phyloP scores from a whole-genome alignment of 2,888 invertebrate genomes.

The Nomada ruficornis region DNA sequence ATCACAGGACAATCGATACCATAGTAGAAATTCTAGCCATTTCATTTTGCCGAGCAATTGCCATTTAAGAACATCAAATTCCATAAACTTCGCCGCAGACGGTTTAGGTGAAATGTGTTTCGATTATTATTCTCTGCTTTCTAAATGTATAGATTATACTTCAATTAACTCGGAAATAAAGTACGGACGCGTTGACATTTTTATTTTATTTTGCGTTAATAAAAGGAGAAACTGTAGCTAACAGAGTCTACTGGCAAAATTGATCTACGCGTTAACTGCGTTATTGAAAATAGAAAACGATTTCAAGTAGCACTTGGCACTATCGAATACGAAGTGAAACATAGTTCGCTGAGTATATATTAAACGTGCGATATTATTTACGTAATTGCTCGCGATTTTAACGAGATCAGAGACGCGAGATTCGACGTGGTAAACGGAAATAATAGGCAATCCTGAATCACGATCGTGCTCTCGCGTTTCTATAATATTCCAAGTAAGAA shows the following conservation, averaged over 20 bases:
- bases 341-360: slow-evolving; percentile 13
- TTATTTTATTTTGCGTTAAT: not conserved
- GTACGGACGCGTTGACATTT: too few relatives aligned
- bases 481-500: slow-evolving; percentile 36
- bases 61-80: not conserved
- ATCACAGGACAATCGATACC: slow-evolving; percentile 19
- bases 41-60: slow-evolving; percentile 2
- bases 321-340: not conserved
- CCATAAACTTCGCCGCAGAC: too few relatives aligned
- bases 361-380: slow-evolving; percentile 38
- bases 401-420: slow-evolving; percentile 57
- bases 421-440: slow-evolving; percentile 27
- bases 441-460: slow-evolving; percentile 39
- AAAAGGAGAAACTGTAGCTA: not conserved
- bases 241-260: not conserved
- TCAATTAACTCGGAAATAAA: too few relatives aligned
- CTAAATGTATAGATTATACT: too few relatives aligned
- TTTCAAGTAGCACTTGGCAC: not conserved
- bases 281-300: not conserved
- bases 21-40: not conserved
- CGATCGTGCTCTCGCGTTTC: slow-evolving; percentile 45
- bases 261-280: not conserved
- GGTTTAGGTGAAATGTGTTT: not conserved
- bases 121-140: too few relatives aligned
- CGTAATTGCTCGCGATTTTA: slow-evolving; percentile 49